Conservation (phyloP, 1,140 invertebrate species). For the Drepana arcuata region DNA sequence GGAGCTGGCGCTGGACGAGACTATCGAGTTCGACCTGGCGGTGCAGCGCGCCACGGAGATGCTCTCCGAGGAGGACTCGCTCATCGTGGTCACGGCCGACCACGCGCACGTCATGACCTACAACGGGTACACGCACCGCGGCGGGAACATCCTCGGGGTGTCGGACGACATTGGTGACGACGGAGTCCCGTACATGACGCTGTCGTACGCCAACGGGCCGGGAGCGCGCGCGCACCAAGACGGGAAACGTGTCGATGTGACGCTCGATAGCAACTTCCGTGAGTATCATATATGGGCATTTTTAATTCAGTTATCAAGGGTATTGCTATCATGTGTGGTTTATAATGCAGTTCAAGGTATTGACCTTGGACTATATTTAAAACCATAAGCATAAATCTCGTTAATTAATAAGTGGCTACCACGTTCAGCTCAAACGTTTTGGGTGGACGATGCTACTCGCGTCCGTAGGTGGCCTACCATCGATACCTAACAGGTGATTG, state of each 20-base stretch:
- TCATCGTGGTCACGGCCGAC: conserved; percentile 80
- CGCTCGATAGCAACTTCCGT: conserved; percentile 45
- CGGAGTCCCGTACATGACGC: conserved; percentile 77
- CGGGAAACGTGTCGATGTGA: conserved; percentile 48
- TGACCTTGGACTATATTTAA: not conserved
- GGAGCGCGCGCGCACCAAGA: conserved; percentile 64
- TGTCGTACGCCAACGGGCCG: conserved; percentile 84
- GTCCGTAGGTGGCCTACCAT: too few species aligned
- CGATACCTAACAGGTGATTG: too few species aligned
- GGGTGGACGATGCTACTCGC: too few species aligned
- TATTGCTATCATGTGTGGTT: too few species aligned
- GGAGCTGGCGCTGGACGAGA: conserved; percentile 76
- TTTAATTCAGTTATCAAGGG: too few species aligned
- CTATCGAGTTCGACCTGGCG: conserved; percentile 75
- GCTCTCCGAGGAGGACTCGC: conserved; percentile 73
- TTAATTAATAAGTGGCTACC: too few species aligned
- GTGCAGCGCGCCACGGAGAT: conserved; percentile 68
- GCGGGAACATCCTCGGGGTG: conserved; percentile 70
- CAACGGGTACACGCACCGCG: conserved; percentile 76
- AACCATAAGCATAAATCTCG: not conserved
- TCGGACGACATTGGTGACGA: conserved; percentile 54
- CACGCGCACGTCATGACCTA: conserved; percentile 79
- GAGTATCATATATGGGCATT: conserved; percentile 23
- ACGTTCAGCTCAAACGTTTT: too few species aligned
- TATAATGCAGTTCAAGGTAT: not conserved